Evolutionary conservation across 2,888 invertebrate genomes (phyloP).

Genomic region (Brachyptera putata): DNA sequence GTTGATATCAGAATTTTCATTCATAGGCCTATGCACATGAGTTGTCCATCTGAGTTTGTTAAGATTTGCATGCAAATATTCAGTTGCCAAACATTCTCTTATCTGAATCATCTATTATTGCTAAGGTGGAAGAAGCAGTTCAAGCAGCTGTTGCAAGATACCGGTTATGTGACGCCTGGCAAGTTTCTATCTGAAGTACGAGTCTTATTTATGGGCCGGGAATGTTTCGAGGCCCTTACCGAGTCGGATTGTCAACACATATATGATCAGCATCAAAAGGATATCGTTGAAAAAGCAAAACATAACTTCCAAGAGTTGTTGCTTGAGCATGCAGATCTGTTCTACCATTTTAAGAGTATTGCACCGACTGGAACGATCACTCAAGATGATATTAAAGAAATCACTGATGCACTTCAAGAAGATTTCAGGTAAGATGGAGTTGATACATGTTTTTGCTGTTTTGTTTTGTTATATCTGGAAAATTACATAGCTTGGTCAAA

Average conservation of each 20-base stretch:
- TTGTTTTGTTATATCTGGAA: neutral
- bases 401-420: slow-evolving; percentile 85
- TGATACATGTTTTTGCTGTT: too few relatives aligned
- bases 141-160: slow-evolving; percentile 86
- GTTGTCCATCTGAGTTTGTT: too few relatives aligned
- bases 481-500: neutral
- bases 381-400: slow-evolving; percentile 90
- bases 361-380: slow-evolving; percentile 87
- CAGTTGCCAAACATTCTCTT: too few relatives aligned
- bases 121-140: slow-evolving; percentile 89
- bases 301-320: slow-evolving; percentile 86
- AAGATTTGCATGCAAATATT: too few relatives aligned
- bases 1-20: too few relatives aligned
- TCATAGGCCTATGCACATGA: too few relatives aligned
- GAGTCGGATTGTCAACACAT: slow-evolving; percentile 88
- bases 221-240: slow-evolving; percentile 87
- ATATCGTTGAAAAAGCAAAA: slow-evolving; percentile 83
- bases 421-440: slow-evolving; percentile 73
- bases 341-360: slow-evolving; percentile 88
- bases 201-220: slow-evolving; percentile 88
- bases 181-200: slow-evolving; percentile 86
- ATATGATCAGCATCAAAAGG: slow-evolving; percentile 89
- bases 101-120: too few relatives aligned
- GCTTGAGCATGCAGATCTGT: slow-evolving; percentile 87
- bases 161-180: slow-evolving; percentile 93